These are phyloP conservation scores for Etheostoma perlongum DNA, from an alignment of 2,797 vertebrate genomes.

Conservation along the genomic window DNA sequence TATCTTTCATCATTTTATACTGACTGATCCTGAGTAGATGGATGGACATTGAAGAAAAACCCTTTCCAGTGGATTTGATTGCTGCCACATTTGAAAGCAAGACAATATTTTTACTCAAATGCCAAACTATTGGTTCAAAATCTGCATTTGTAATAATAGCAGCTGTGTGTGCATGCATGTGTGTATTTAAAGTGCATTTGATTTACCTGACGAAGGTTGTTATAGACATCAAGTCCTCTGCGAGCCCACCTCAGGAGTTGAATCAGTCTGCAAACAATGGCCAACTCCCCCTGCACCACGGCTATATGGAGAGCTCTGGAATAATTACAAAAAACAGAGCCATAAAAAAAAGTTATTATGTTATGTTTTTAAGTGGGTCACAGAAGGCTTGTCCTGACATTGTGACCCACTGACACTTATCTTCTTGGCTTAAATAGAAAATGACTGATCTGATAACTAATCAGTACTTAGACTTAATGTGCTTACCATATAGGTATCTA, in stretches of 20 bases:
- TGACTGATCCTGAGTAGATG: background rate
- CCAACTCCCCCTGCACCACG: slow-evolving; percentile 86
- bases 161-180: background rate
- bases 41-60: background rate
- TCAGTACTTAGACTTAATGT: background rate
- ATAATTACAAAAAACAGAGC: slow-evolving; percentile 41
- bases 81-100: background rate
- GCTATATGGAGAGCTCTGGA: slow-evolving; percentile 92
- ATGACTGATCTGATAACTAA: slow-evolving; percentile 2
- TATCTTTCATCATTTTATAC: slow-evolving; percentile 1
- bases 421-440: background rate
- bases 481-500: background rate
- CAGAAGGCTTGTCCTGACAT: background rate
- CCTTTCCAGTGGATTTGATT: background rate
- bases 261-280: slow-evolving; percentile 78
- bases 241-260: slow-evolving; percentile 76
- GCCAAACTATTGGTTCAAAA: background rate
- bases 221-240: slow-evolving; percentile 87
- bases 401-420: slow-evolving; percentile 20
- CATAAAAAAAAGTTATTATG: too few species aligned
- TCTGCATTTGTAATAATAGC: background rate
- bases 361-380: background rate
- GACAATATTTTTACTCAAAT: background rate
- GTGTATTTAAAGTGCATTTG: slow-evolving; percentile 23
- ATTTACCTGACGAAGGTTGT: slow-evolving; percentile 91